Percentiles rank a stretch among this genome's conserved stretches.
phyloP scores from a whole-genome alignment of 2,888 invertebrate genomes.

The Notocelia uddmanniana region DNA sequence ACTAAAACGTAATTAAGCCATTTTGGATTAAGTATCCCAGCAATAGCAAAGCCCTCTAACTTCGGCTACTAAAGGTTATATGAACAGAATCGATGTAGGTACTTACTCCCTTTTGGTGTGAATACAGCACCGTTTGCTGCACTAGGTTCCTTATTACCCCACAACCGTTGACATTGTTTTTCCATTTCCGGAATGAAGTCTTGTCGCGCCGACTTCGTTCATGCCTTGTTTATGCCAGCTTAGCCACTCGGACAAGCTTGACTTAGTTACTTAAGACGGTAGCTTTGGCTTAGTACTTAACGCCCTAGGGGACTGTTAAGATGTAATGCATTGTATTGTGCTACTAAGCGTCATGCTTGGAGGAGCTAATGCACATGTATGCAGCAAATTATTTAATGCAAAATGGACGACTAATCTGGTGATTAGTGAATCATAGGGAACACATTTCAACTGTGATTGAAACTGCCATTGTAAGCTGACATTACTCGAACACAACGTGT shows the following conservation, averaged over 20 bases:
- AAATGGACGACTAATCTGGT: not conserved
- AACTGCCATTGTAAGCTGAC: too few relatives aligned
- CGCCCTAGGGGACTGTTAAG: not conserved
- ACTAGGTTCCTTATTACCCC: not conserved
- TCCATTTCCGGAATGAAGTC: slow-evolving; percentile 51
- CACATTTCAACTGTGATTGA: too few relatives aligned
- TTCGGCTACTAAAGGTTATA: not conserved
- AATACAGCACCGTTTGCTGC: not conserved
- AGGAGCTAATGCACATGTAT: not conserved
- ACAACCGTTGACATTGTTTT: slow-evolving; percentile 49
- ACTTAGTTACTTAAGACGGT: slow-evolving; percentile 7
- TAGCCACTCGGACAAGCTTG: slow-evolving; percentile 9
- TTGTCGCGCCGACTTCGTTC: slow-evolving; percentile 34
- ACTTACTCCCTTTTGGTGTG: not conserved
- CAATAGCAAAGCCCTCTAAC: not conserved
- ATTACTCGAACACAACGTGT: too few relatives aligned
- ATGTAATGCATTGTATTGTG: not conserved
- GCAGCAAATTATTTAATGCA: not conserved
- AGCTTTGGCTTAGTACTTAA: not conserved
- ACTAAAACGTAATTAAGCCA: not conserved
- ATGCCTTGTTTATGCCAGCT: slow-evolving; percentile 23
- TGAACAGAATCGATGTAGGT: not conserved
- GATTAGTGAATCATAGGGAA: too few relatives aligned
- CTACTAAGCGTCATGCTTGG: not conserved
- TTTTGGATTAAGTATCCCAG: not conserved